These are phyloP conservation scores for Hartigia nigra DNA, from an alignment of 2,888 invertebrate genomes.

Conservation along the genomic window DNA sequence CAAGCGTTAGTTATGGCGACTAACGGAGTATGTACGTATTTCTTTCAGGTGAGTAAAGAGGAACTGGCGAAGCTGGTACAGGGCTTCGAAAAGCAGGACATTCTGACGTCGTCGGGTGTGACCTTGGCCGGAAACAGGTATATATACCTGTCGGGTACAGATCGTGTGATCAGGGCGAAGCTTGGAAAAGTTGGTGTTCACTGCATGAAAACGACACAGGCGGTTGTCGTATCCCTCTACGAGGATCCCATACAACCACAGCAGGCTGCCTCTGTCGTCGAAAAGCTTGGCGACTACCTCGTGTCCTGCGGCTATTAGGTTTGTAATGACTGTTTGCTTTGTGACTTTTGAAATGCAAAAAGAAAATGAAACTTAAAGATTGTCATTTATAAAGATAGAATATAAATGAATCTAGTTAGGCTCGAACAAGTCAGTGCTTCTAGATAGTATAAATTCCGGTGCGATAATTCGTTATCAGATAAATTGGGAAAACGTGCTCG, in stretches of 20 bases:
- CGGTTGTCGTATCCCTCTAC: slow-evolving; percentile 93
- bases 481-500: too few species aligned
- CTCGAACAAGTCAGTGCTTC: too few species aligned
- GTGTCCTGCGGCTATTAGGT: slow-evolving; percentile 95
- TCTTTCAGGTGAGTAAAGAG: slow-evolving; percentile 85
- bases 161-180: slow-evolving; percentile 93
- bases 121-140: slow-evolving; percentile 93
- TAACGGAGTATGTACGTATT: background rate
- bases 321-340: slow-evolving; percentile 32
- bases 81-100: slow-evolving; percentile 90
- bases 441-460: too few species aligned
- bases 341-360: background rate
- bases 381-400: background rate
- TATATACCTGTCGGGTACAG: slow-evolving; percentile 95
- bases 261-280: slow-evolving; percentile 95
- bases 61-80: slow-evolving; percentile 90
- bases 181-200: slow-evolving; percentile 93
- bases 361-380: background rate
- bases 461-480: too few species aligned
- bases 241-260: slow-evolving; percentile 97
- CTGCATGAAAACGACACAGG: slow-evolving; percentile 96
- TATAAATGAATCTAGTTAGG: background rate
- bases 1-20: background rate
- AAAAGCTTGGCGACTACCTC: slow-evolving; percentile 97
- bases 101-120: slow-evolving; percentile 89